Evolutionary conservation across 1,140 invertebrate species (phyloP), one percentile per base, ranked within the genome.

Genomic region (Drosophila subpulchrella): DNA sequence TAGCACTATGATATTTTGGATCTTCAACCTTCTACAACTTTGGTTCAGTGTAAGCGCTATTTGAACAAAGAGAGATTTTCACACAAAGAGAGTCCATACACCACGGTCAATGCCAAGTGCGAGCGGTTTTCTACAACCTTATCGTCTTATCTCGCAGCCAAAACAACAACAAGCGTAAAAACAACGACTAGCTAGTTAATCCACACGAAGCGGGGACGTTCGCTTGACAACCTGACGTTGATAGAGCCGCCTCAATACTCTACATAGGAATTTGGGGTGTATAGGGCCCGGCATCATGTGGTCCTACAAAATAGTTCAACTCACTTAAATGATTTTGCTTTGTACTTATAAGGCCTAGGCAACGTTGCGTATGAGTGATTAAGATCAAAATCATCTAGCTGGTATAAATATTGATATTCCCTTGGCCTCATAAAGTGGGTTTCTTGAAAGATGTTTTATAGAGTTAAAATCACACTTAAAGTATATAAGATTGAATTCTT

Each of bases 71-170:
- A 60, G 41, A 46, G n/a, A 60, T 30, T 39, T 13, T 5, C 46
- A 34, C 32, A 56, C n/a, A 47, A 44, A 61, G 42, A 62, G 76
- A 46, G 54, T 27, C 54, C n/a, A 58, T 46, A 51, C 44, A 56
- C 66, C 72, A 76, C 27, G 81, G 81, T 61, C 77, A 81, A 81
- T 84, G 81, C 58, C 81, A 54, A 72, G 72, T 60, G 68, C 61
- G 41, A 72, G 41, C 44, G 41, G 41, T 72, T 56, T 60, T 58
- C 50, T 32, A 54, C 47, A 7, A 20, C 46, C 81, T 84, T 83
- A 84, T 84, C 72, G 59, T 50, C 81, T 75, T 83, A 83, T 83
- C 74, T 73, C 57, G 41, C 48, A 44, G 32, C 27, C 27, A 50
- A 77, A 51, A 48, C 56, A 81, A 57, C 58, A 59, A 71, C 65